phyloP scores from a whole-genome alignment of 1,140 invertebrate species.

The Chionoecetes opilio region DNA sequence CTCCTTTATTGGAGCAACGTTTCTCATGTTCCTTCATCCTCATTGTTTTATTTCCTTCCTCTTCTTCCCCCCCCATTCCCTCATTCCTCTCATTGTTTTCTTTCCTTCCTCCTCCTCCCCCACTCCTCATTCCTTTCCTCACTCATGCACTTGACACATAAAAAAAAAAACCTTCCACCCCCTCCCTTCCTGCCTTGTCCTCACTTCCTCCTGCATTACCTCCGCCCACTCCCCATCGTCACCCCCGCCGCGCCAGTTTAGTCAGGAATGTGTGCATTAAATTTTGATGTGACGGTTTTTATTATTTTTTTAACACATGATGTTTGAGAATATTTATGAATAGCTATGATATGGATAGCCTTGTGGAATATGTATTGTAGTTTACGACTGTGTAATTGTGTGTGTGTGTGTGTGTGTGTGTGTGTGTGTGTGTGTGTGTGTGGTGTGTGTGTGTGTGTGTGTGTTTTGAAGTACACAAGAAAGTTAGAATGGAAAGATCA shows the following conservation, averaged over 20 bases:
- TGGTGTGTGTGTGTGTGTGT: neutral
- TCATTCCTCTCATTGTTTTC: too few species aligned
- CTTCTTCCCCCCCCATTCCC: too few species aligned
- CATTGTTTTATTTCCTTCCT: too few species aligned
- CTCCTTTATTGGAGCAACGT: too few species aligned
- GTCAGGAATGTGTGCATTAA: neutral
- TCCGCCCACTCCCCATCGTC: neutral
- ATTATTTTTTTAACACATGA: neutral
- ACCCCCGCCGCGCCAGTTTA: neutral
- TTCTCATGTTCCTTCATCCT: too few species aligned
- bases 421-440: neutral
- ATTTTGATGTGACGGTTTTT: neutral
- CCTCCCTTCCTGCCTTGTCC: neutral
- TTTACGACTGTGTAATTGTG: neutral
- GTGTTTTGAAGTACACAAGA: neutral
- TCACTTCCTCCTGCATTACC: constrained; percentile 1
- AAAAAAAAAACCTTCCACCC: neutral
- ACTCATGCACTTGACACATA: constrained; percentile 2
- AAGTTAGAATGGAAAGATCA: neutral
- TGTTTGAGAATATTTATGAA: neutral
- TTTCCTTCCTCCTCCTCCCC: too few species aligned
- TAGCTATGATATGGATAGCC: neutral
- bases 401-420: neutral
- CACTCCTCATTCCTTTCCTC: neutral
- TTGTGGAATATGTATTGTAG: neutral